A percentile compares a stretch with the other conserved stretches of the same genome.
Conservation (phyloP, 2,113 vertebrate genomes). For the Eulemur macaco region DNA sequence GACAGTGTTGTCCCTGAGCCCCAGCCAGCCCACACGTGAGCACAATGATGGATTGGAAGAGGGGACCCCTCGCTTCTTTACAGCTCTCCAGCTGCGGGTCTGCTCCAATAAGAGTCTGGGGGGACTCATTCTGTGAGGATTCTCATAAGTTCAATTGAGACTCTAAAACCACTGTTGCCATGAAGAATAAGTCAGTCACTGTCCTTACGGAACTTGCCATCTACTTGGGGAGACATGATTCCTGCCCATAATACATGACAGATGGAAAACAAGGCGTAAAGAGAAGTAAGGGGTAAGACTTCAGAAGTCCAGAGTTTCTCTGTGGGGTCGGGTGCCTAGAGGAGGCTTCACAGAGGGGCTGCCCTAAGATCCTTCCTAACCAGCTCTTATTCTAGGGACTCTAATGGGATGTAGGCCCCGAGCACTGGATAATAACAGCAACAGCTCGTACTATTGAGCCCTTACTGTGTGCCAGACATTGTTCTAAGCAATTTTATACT, state of each 20-base stretch:
- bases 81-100: not conserved
- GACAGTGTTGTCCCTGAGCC: not conserved
- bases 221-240: not conserved
- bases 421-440: not conserved
- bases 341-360: not conserved
- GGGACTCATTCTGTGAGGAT: not conserved
- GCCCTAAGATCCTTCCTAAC: not conserved
- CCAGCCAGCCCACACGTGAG: not conserved
- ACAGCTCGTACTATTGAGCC: not conserved
- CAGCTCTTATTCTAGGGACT: not conserved
- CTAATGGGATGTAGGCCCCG: not conserved
- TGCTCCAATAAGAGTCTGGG: not conserved
- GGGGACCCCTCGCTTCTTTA: not conserved
- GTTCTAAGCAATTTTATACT: not conserved
- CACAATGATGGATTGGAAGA: not conserved
- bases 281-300: not conserved
- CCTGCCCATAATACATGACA: not conserved
- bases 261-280: not conserved
- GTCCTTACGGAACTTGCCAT: not conserved
- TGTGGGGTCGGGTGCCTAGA: not conserved
- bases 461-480: not conserved
- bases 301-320: not conserved
- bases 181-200: not conserved
- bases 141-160: not conserved
- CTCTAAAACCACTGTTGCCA: not conserved